These are phyloP conservation scores for Gobiocypris rarus DNA, from an alignment of 2,113 vertebrate genomes.

Conservation along the genomic window DNA sequence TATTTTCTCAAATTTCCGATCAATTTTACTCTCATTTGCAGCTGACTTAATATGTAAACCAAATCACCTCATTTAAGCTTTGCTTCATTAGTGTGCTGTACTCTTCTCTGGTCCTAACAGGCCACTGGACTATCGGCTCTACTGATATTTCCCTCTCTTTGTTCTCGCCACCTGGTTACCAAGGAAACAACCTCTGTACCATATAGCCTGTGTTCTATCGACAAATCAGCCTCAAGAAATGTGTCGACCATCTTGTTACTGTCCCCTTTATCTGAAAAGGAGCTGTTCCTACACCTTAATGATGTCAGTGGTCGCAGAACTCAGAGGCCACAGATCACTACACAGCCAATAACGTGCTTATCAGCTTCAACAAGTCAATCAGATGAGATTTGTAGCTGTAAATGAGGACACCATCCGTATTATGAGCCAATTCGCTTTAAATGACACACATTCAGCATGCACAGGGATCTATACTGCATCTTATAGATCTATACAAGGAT, in stretches of 20 bases:
- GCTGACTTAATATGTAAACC: background rate
- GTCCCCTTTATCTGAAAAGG: slow-evolving; percentile 9
- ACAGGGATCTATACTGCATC: background rate
- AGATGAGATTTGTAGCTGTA: slow-evolving; percentile 7
- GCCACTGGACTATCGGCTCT: background rate
- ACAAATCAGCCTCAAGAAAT: slow-evolving; percentile 43
- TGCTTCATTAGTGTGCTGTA: slow-evolving; percentile 20
- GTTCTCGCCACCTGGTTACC: slow-evolving; percentile 58
- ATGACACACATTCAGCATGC: background rate
- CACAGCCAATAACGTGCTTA: slow-evolving; percentile 25
- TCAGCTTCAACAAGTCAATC: slow-evolving; percentile 25
- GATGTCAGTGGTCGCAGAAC: background rate
- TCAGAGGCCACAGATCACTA: slow-evolving; percentile 6
- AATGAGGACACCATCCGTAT: background rate
- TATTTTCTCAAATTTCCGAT: background rate
- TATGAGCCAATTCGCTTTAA: background rate
- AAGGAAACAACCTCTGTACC: slow-evolving; percentile 57
- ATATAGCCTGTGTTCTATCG: slow-evolving; percentile 49
- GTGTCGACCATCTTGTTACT: slow-evolving; percentile 47
- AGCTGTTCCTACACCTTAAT: slow-evolving; percentile 29
- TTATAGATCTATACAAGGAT: no score
- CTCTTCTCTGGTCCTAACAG: background rate
- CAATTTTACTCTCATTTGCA: background rate
- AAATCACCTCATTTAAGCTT: background rate
- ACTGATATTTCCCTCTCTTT: background rate